Evolutionary conservation across 2,113 vertebrate genomes (phyloP).

Genomic region (Callocephalon fimbriatum): DNA sequence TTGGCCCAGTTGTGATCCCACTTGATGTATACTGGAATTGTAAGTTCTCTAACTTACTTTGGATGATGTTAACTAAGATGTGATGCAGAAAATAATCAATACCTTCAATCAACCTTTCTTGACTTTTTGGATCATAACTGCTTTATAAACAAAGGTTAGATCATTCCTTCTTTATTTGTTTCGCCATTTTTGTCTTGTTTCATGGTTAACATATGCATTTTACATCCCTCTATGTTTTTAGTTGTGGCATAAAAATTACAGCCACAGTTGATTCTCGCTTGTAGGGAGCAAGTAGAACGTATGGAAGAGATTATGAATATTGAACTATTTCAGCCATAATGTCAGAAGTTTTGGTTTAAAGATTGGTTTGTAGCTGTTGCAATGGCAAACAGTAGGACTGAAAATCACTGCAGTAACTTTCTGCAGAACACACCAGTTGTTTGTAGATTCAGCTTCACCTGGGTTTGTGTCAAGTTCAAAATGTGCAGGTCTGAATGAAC

Average conservation of each 20-base stretch:
- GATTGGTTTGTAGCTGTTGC: not conserved
- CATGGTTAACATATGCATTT: not conserved
- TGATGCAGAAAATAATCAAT: slow-evolving; percentile 25
- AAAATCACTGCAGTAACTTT: not conserved
- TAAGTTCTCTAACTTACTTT: slow-evolving; percentile 13
- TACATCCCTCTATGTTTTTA: not conserved
- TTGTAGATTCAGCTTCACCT: not conserved
- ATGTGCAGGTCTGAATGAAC: not conserved
- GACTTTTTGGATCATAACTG: not conserved
- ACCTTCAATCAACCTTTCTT: not conserved
- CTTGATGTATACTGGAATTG: not conserved
- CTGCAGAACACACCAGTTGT: rapidly evolving
- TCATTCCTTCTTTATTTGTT: not conserved
- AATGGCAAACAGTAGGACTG: not conserved
- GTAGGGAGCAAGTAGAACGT: not conserved
- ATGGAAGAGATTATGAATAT: not conserved
- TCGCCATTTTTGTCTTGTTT: not conserved
- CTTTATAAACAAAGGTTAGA: not conserved
- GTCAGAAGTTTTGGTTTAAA: not conserved
- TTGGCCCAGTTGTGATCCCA: slow-evolving; percentile 8
- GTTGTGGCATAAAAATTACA: not conserved
- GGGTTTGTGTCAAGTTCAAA: not conserved
- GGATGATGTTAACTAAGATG: not conserved
- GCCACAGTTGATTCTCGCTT: not conserved
- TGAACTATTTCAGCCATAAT: not conserved